Evolutionary conservation across 2,888 invertebrate species (phyloP).

Genomic region (Mesoligia furuncula): DNA sequence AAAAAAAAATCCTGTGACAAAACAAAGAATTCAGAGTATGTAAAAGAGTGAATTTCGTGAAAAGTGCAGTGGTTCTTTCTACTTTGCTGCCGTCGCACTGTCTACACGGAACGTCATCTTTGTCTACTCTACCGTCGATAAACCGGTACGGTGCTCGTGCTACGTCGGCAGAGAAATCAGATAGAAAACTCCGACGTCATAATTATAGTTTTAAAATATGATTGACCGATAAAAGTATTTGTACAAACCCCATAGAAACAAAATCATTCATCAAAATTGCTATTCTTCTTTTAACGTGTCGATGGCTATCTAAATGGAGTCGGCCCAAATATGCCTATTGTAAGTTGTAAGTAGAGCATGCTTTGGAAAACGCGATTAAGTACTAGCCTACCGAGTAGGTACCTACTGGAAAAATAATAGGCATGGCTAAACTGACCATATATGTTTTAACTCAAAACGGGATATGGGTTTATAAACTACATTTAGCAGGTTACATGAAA

Average conservation of each 20-base stretch:
- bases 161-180: not conserved
- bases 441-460: too few species aligned
- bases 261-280: not conserved
- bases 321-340: not conserved
- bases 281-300: not conserved
- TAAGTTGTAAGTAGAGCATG: not conserved
- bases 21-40: too few species aligned
- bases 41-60: too few species aligned
- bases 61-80: too few species aligned
- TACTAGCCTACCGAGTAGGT: not conserved
- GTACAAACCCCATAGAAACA: not conserved
- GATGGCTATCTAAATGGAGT: not conserved
- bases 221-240: not conserved
- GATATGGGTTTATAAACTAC: too few species aligned
- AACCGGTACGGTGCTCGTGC: too few species aligned
- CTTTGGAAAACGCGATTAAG: not conserved
- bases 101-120: too few species aligned
- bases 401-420: not conserved
- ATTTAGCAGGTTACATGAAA: too few species aligned
- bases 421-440: too few species aligned
- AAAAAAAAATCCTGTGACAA: too few species aligned
- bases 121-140: too few species aligned
- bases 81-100: too few species aligned
- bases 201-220: not conserved
- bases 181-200: not conserved